Base-by-base conservation (phyloP, 1,140 invertebrate species). In the Ephestia elutella region DNA sequence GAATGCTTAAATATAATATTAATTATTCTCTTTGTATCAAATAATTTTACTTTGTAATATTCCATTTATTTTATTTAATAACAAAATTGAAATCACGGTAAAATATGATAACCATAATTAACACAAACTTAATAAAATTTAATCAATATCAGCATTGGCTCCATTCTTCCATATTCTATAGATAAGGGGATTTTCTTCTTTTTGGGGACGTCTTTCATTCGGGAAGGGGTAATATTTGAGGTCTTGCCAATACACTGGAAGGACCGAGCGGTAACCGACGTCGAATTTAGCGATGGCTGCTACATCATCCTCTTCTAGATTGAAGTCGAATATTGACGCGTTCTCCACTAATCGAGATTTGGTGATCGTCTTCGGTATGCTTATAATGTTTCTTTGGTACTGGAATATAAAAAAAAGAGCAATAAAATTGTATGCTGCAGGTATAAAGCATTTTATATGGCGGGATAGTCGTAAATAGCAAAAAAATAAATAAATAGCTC, bases 301-400 rank as follows among this genome's bases (percentile, higher is more conserved):
- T 57, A 92, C 85, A 65, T 94, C 93, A 38, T 90, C 89, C 0
- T 81, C 38, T 25, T 89, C 80, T 0, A 95, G 78, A 69, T 90
- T 75, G 76, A 95, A 95, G 70, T 95, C 93, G 73, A 94, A 95
- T 50, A 95, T 90, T 5, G 94, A 78, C 11, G 92, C 89, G 75
- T 96, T 96, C 67, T 94, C 91, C 32, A 89, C 70, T 18, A 96
- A 93, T 54, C 95, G 87, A 4, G 85, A 85, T 59, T 92, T 91
- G 0, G 91, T 94, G 1, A 94, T 90, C 0, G 93, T 94, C 80
- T 96, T 96, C 11, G 95, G 95, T 63, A 96, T 94, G 0, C 92
- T 91, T 17, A 92, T 85, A 13, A 95, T 88, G 1, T 92, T 93
- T 44, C 93, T 89, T 75, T 95, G 92, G 58, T 93, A 80, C 91